Conservation (phyloP, 1,140 invertebrate species). For the Drosophila orena region DNA sequence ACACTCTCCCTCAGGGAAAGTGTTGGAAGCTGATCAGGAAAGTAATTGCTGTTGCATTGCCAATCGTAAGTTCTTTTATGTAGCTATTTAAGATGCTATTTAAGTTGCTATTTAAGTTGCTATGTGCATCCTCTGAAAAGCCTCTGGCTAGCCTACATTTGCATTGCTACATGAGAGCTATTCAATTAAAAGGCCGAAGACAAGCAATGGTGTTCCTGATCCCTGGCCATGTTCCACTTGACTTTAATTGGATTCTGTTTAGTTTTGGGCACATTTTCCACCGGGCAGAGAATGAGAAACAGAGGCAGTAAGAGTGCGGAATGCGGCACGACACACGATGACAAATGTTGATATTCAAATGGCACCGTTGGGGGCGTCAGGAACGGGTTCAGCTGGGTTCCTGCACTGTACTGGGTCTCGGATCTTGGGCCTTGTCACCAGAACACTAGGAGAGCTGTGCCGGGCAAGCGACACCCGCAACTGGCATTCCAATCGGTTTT, state of each 20-base stretch:
- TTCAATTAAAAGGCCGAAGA: conserved; percentile 71
- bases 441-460: conserved; percentile 5
- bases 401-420: conserved; percentile 13
- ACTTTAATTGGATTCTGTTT: conserved; percentile 81
- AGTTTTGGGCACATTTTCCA: conserved; percentile 72
- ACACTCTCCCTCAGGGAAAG: conserved; percentile 61
- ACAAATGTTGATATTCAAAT: conserved; percentile 83
- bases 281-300: conserved; percentile 30
- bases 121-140: not conserved
- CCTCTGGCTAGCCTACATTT: conserved; percentile 62
- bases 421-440: conserved; percentile 56
- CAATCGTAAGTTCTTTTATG: conserved; percentile 53
- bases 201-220: conserved; percentile 35
- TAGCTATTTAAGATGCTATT: conserved; percentile 55
- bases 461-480: conserved; percentile 58
- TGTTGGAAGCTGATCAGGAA: conserved; percentile 61
- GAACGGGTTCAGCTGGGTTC: conserved; percentile 22
- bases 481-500: conserved; percentile 75
- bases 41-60: conserved; percentile 60
- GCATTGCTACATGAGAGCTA: conserved; percentile 65
- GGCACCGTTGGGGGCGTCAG: conserved; percentile 64
- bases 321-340: conserved; percentile 78
- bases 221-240: conserved; percentile 73
- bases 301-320: conserved; percentile 39
- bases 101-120: conserved; percentile 37